Percentiles rank a stretch among this genome's conserved stretches.
Conservation (phyloP, 2,113 vertebrate genomes). For the Elanoides forficatus region DNA sequence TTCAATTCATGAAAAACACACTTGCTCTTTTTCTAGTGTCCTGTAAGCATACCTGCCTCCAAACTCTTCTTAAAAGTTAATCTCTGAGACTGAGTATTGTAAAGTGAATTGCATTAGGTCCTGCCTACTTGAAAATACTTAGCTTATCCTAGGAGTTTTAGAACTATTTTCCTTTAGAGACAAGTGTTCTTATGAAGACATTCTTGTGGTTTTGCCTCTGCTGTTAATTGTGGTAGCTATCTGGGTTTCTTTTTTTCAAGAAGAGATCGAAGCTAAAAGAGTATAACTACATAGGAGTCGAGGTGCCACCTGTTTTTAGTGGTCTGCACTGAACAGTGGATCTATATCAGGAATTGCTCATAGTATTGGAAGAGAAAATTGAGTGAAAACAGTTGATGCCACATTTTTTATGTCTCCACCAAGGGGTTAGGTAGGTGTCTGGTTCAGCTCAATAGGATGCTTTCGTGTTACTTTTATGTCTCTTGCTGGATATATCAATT, state of each 20-base stretch:
- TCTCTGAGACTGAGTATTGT: background rate
- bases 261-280: background rate
- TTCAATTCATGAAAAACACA: background rate
- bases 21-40: background rate
- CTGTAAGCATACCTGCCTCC: background rate
- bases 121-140: background rate
- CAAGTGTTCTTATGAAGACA: background rate
- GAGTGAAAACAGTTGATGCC: background rate
- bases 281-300: background rate
- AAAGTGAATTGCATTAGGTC: background rate
- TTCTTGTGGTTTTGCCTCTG: background rate
- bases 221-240: background rate
- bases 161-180: background rate
- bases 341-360: background rate
- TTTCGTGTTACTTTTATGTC: background rate
- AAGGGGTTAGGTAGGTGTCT: background rate
- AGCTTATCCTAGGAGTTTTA: background rate
- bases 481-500: background rate
- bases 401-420: background rate
- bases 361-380: background rate
- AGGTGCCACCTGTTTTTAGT: background rate
- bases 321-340: background rate
- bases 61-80: background rate
- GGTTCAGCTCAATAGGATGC: background rate
- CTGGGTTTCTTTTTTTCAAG: background rate